phyloP scores from a whole-genome alignment of 2,797 vertebrate genomes.

The Carcharodon carcharias region DNA sequence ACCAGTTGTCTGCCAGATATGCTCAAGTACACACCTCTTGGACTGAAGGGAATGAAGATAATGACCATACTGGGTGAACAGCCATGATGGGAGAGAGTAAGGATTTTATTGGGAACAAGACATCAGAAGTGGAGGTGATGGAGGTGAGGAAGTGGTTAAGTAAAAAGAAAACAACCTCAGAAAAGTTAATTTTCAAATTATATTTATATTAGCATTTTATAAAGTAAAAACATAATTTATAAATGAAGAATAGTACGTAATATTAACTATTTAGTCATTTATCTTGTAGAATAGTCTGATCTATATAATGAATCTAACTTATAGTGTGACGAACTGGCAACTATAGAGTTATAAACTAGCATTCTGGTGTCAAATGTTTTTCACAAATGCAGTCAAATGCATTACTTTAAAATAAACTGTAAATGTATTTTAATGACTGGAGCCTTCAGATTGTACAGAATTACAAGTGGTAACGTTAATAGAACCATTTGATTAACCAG shows the following conservation, averaged over 20 bases:
- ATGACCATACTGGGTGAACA: background rate
- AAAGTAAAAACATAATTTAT: background rate
- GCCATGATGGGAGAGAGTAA: background rate
- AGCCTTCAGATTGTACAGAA: background rate
- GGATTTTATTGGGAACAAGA: background rate
- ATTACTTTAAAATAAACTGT: background rate
- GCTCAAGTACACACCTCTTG: background rate
- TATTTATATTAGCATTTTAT: background rate
- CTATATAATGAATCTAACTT: background rate
- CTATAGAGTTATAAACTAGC: background rate
- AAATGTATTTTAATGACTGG: background rate
- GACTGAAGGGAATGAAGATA: background rate
- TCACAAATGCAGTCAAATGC: background rate
- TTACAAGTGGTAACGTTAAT: background rate
- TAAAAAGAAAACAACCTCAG: background rate
- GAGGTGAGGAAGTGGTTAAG: background rate
- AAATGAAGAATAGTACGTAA: background rate
- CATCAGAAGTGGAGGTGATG: background rate
- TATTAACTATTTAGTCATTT: background rate
- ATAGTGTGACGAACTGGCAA: background rate
- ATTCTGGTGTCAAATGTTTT: background rate
- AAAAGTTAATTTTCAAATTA: background rate
- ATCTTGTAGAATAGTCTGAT: background rate
- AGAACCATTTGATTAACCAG: background rate
- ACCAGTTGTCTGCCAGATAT: background rate